These are phyloP conservation scores for Morone chrysops DNA, from an alignment of 2,113 vertebrate genomes.

Conservation along the genomic window DNA sequence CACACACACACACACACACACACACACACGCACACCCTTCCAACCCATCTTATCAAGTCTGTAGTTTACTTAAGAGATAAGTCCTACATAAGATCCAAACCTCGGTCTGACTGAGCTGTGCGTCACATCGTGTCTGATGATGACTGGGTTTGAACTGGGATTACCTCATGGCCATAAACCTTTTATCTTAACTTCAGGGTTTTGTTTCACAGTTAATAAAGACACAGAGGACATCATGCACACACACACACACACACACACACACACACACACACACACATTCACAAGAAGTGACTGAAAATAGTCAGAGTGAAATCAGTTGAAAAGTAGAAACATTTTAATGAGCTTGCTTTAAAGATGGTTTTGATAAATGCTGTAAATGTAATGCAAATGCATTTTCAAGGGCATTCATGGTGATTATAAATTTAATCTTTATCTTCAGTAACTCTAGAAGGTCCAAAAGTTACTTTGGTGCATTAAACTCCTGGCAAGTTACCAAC, in stretches of 20 bases:
- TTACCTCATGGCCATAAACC: not conserved
- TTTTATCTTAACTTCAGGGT: conserved; percentile 27
- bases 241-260: not conserved
- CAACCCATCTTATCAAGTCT: conserved; percentile 18
- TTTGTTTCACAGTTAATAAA: conserved; percentile 42
- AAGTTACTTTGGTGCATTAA: not conserved
- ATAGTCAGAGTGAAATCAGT: not conserved
- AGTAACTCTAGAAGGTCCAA: not conserved
- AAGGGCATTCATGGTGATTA: not conserved
- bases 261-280: not conserved
- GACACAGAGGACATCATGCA: not conserved
- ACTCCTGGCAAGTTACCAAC: not conserved
- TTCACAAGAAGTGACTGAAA: not conserved
- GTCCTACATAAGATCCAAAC: not conserved
- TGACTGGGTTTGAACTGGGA: conserved; percentile 7
- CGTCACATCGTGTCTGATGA: not conserved
- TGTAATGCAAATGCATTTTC: not conserved
- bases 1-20: not conserved
- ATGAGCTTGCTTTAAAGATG: not conserved
- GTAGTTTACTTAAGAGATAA: conserved; percentile 3
- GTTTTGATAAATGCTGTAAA: not conserved
- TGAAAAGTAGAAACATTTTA: conserved; percentile 1
- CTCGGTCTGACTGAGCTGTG: conserved; percentile 7
- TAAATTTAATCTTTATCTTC: not conserved
- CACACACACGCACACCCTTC: too few relatives aligned